Evolutionary conservation across 2,888 invertebrate genomes (phyloP), one percentile per base, ranked within the genome.

Genomic region (Pomacea canaliculata): DNA sequence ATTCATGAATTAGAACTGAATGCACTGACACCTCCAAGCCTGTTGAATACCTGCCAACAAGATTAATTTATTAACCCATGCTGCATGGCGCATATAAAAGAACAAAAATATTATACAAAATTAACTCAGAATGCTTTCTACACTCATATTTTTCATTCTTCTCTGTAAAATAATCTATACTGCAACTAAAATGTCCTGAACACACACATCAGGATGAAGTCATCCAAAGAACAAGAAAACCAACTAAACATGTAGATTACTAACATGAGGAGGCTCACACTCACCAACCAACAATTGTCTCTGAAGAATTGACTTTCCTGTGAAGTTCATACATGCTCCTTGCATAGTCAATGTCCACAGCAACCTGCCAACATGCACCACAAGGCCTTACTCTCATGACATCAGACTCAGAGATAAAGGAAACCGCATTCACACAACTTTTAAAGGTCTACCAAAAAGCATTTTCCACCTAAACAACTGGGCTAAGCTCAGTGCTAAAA

Each of bases 221-320:
- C 37, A 37, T 37, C 5, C 37, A 37, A 37, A 37, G 4, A 37
- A 37, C 37, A 37, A 37, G 37, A 37, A 37, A 37, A 37, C 4
- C 37, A 3, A 37, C 37, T 37, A 37, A 37, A 37, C 5, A 5
- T 37, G 37, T 37, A 37, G 37, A 37, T 37, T 37, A 37, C 37
- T 37, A 37, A 37, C 37, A 56, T 8, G 16, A 56, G 51, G 8
- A 56, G 8, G 10, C 10, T 56, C 16, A 56, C 62, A 83, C 87
- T 84, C 95, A 99, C 99, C 99, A 99, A 48, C 99, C 99, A 75
- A 99, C 97, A 87, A 99, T 97, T 83, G 94, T 95, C 92, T 99
- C 99, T 78, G 94, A 94, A 0, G 96, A 94, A 89, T 98, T 98
- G 1, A 99, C 98, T 88, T 96, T 94, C 82, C 95, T 94, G 91